Base-by-base conservation (phyloP, 2,113 vertebrate genomes). In the Eira barbara region DNA sequence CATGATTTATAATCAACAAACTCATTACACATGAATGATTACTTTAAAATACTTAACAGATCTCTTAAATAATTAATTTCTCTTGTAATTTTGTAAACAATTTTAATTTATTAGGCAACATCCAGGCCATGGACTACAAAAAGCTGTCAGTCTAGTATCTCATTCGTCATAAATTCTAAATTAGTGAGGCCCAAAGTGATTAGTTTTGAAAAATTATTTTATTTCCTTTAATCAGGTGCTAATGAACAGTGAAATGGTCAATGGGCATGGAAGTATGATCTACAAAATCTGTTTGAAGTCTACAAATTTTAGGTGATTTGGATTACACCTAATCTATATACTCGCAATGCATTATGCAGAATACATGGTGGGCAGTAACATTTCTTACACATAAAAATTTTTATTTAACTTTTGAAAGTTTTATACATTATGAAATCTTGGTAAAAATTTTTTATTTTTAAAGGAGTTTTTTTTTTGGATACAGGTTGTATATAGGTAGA, bases 51-150 rank as follows among this genome's bases (percentile, higher is more conserved):
- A 91, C n/a, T 91, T 93, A 79, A 69, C 14, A 90, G 23, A 2
- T 82, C 52, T 89, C 34, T 65, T 21, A 90, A 88, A 79, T 81
- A 94, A 34, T 85, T 80, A 65, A 45, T 90, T 95, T 67, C 21
- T 29, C 10, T 81, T 73, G 15, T 94, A 79, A 84, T 59, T 85
- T 83, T 92, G 14, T 69, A 73, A 80, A 71, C n/a, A 92, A 92
- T 94, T 96, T 89, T 47, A 92, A 88, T 81, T 94, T 81, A 92
- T 31, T 36, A 87, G 29, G 65, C 63, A 97, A 93, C 13, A 81
- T 83, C 55, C 93, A 74, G 81, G 31, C 23, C 23, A 95, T 14
- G 6, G 15, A 20, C 25, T 80, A 0, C 65, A 78, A 82, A 89
- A 94, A 85, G 9, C 12, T 67, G 69, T 82, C 55, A 84, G 83